A percentile compares a stretch with the other conserved stretches of the same genome.
Conservation (phyloP, 2,113 vertebrate genomes). For the Penelope pileata region DNA sequence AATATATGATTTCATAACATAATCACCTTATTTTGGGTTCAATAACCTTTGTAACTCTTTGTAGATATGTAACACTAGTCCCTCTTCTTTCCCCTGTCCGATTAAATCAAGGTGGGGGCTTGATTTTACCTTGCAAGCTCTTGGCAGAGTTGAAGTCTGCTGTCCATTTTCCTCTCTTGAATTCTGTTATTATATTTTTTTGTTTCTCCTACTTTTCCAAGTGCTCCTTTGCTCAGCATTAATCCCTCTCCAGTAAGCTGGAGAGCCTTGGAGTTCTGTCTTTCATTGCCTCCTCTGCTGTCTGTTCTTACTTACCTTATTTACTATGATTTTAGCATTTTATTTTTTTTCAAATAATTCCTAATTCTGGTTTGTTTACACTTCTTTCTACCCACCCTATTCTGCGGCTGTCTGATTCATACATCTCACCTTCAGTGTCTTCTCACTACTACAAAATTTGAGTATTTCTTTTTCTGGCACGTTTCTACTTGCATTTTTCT, state of each 20-base stretch:
- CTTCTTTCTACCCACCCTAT: neutral
- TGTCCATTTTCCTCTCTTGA: neutral
- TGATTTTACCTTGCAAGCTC: neutral
- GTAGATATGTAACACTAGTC: neutral
- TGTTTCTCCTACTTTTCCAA: neutral
- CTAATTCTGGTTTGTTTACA: neutral
- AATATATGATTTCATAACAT: neutral
- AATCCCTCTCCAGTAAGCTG: neutral
- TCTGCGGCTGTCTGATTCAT: neutral
- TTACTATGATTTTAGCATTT: neutral
- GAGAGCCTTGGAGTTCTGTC: neutral
- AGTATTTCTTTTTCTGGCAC: neutral
- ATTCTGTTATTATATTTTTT: neutral
- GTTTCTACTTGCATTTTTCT: neutral
- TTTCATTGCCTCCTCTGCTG: neutral
- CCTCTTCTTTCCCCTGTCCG: fast-evolving
- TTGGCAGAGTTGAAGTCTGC: neutral
- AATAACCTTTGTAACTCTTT: neutral
- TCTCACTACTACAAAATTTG: neutral
- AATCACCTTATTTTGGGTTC: neutral
- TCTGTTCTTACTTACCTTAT: neutral
- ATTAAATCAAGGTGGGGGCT: neutral
- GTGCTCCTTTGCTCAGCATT: neutral
- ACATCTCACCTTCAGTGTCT: neutral
- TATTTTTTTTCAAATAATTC: neutral